phyloP scores from a whole-genome alignment of 2,888 invertebrate species.

The Leptinotarsa tumamoca region DNA sequence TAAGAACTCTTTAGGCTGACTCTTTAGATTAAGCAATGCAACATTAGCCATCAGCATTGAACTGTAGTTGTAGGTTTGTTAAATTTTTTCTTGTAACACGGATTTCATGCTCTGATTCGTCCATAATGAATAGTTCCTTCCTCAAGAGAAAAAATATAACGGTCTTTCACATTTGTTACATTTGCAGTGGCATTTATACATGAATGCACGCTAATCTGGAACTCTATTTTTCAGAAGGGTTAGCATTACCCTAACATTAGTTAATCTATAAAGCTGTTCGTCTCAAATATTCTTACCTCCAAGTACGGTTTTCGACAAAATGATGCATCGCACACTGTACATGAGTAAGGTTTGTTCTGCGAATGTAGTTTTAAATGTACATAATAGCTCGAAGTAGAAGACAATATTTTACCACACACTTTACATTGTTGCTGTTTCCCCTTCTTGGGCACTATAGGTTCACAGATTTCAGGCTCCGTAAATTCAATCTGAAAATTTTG shows the following conservation, averaged over 20 bases:
- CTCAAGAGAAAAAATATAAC: too few relatives aligned
- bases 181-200: too few relatives aligned
- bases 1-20: too few relatives aligned
- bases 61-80: too few relatives aligned
- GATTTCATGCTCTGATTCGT: too few relatives aligned
- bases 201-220: too few relatives aligned
- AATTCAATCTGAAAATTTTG: conserved; percentile 26
- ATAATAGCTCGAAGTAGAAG: conserved; percentile 83
- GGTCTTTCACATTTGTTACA: too few relatives aligned
- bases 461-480: conserved; percentile 19
- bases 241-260: not conserved
- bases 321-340: conserved; percentile 81
- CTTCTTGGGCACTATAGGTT: conserved; percentile 63
- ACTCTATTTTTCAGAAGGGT: not conserved
- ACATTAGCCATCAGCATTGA: too few relatives aligned
- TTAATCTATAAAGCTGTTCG: not conserved
- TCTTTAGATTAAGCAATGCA: too few relatives aligned
- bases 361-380: conserved; percentile 88
- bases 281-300: conserved; percentile 65
- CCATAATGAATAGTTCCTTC: too few relatives aligned
- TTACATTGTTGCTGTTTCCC: conserved; percentile 82
- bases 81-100: too few relatives aligned
- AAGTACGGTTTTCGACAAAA: conserved; percentile 85
- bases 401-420: conserved; percentile 82
- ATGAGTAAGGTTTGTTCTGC: conserved; percentile 83